Base-by-base conservation (phyloP, 2,888 invertebrate species). In the Palloptera scutellata region DNA sequence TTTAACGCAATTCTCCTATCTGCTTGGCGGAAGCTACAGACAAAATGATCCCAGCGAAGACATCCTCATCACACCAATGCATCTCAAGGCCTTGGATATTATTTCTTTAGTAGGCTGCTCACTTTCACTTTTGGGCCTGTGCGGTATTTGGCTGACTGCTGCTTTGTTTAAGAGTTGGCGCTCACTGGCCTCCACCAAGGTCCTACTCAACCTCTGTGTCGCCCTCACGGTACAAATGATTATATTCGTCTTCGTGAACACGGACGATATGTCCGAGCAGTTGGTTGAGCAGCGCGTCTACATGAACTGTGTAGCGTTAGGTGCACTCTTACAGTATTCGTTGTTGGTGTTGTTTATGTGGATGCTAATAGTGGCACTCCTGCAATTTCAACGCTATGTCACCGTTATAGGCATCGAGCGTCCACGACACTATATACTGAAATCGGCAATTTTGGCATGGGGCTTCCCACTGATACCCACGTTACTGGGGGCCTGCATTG, bases 351-450 rank as follows among this genome's bases (percentile, higher is more conserved):
- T 90, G 70, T 92, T 92, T 76, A 87, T 88, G 76, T 92, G 91
- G 92, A 91, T 91, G 91, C 81, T 91, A 20, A 89, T 91, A 65
- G 89, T 91, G 65, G 91, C 90, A 1, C 83, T 89, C 60, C 83
- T 91, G 66, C 91, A 91, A 79, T 91, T 91, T 79, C 87, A 90
- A 65, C 86, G 90, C 60, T 91, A 91, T 75, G 91, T 91, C 1
- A 87, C 88, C 68, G 89, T 91, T 0, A 84, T 91, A 60, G 90
- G 90, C 5, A 76, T 78, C 9, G 86, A 83, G 12, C 83, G 88
- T 51, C 89, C 89, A 8, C 86, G 87, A 0, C 85, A 88, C 70
- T 91, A 90, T 77, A 88, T 90, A 77, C 79, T 88, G 6, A 90
- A 91, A 78, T 87, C 89, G 15, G 87, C 89, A 1, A 57, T 89